Conservation (phyloP, 2,888 invertebrate species). For the Brachypterus glaber region DNA sequence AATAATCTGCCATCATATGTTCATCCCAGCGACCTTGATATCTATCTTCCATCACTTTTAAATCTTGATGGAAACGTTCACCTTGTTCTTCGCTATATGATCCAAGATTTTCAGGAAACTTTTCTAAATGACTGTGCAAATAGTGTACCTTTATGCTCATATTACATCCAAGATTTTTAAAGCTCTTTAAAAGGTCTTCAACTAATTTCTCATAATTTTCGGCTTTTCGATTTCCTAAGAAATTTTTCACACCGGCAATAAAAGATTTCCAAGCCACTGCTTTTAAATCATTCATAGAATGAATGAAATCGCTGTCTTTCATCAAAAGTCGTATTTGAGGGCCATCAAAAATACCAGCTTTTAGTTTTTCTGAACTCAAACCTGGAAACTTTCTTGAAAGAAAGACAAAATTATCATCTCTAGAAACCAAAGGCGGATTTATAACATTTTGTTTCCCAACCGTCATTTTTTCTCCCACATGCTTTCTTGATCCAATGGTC, state of each 20-base stretch:
- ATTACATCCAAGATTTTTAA: conserved; percentile 20
- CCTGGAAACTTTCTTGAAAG: conserved; percentile 17
- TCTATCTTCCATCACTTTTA: conserved; percentile 28
- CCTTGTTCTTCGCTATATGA: conserved; percentile 32
- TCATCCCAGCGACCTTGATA: conserved; percentile 30
- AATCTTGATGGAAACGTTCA: conserved; percentile 35
- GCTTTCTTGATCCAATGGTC: conserved; percentile 16
- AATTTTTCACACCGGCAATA: conserved; percentile 4
- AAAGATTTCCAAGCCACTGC: conserved; percentile 6
- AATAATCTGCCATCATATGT: conserved; percentile 33
- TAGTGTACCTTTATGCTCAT: conserved; percentile 34
- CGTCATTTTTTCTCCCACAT: conserved; percentile 12
- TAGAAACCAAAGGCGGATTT: conserved; percentile 13
- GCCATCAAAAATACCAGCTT: conserved; percentile 19
- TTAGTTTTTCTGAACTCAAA: conserved; percentile 18
- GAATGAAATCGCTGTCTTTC: conserved; percentile 6
- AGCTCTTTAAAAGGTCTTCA: no score
- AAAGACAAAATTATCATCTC: no score
- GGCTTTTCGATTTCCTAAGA: conserved; percentile 13
- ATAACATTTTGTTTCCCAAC: conserved; percentile 9
- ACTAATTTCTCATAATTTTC: conserved; percentile 10
- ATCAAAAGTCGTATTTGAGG: conserved; percentile 16
- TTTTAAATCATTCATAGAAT: no score
- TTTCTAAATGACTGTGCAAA: conserved; percentile 31
- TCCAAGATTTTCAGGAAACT: conserved; percentile 34